A percentile compares a stretch with the other conserved stretches of the same genome.
These are phyloP conservation scores for Anolis sagrei DNA, from an alignment of 2,113 vertebrate species.

Conservation along the genomic window DNA sequence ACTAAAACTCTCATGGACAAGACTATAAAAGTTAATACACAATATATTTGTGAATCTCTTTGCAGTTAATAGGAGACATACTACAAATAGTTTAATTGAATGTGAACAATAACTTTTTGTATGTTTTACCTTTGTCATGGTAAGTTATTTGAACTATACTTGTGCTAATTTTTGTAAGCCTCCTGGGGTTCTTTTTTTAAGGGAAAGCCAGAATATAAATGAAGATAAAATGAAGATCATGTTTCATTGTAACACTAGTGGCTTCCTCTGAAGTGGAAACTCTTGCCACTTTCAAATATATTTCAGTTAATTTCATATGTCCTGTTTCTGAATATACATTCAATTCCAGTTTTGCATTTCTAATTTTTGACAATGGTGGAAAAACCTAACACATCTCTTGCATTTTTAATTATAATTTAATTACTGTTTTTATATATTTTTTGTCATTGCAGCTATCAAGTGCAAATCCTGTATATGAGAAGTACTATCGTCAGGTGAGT, in stretches of 20 bases:
- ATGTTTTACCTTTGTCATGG: too few relatives aligned
- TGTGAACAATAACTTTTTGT: too few relatives aligned
- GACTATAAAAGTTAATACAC: neutral
- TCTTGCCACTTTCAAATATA: neutral
- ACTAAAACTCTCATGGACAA: neutral
- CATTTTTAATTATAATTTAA: neutral
- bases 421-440: constrained; percentile 6
- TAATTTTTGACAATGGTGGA: neutral
- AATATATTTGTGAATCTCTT: neutral
- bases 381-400: neutral
- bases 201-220: too few relatives aligned
- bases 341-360: neutral
- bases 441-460: constrained; percentile 87
- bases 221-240: too few relatives aligned
- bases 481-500: constrained; percentile 96
- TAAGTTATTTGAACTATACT: too few relatives aligned
- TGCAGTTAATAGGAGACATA: too few relatives aligned
- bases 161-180: too few relatives aligned
- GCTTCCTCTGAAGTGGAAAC: neutral
- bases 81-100: too few relatives aligned
- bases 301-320: neutral
- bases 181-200: too few relatives aligned
- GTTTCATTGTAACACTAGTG: neutral
- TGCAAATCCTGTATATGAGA: constrained; percentile 97
- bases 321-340: neutral